A percentile compares a stretch with the other conserved stretches of the same genome.
phyloP scores from a whole-genome alignment of 2,888 invertebrate species.

The Caenorhabditis auriculariae region DNA sequence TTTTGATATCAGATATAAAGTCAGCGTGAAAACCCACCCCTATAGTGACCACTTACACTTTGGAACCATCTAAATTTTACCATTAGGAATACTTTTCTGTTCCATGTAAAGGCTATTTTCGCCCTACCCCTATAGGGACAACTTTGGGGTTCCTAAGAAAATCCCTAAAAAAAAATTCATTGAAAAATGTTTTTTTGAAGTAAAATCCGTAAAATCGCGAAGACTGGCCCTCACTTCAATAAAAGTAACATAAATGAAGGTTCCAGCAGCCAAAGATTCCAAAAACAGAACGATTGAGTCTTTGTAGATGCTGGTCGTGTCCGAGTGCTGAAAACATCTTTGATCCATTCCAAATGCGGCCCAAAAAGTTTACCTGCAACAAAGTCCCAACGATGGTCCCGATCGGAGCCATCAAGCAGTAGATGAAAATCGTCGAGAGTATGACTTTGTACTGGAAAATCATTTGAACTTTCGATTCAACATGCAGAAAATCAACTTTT shows the following conservation, averaged over 20 bases:
- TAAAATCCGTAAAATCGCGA: too few relatives aligned
- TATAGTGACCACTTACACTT: too few relatives aligned
- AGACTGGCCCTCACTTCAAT: too few relatives aligned
- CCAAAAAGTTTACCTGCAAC: constrained; percentile 14
- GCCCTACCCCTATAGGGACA: too few relatives aligned
- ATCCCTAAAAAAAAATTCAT: too few relatives aligned
- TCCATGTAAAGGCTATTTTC: too few relatives aligned
- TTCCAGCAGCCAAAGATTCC: constrained; percentile 58
- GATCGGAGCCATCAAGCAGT: constrained; percentile 74
- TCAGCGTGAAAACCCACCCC: too few relatives aligned
- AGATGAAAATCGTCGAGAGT: constrained; percentile 64
- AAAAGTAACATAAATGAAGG: constrained; percentile 60
- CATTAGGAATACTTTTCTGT: too few relatives aligned
- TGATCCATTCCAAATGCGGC: background rate
- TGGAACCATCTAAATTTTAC: too few relatives aligned
- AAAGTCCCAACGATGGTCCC: constrained; percentile 66
- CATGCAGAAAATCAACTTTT: constrained; percentile 8
- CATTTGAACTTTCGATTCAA: background rate
- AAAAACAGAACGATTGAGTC: constrained; percentile 49
- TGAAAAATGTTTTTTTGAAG: too few relatives aligned
- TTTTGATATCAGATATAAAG: too few relatives aligned
- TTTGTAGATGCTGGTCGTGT: constrained; percentile 12
- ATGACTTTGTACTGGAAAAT: constrained; percentile 28
- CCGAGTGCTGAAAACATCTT: constrained; percentile 5
- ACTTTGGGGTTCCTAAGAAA: too few relatives aligned